phyloP scores from a whole-genome alignment of 2,113 vertebrate species.

The Donacobius atricapilla region DNA sequence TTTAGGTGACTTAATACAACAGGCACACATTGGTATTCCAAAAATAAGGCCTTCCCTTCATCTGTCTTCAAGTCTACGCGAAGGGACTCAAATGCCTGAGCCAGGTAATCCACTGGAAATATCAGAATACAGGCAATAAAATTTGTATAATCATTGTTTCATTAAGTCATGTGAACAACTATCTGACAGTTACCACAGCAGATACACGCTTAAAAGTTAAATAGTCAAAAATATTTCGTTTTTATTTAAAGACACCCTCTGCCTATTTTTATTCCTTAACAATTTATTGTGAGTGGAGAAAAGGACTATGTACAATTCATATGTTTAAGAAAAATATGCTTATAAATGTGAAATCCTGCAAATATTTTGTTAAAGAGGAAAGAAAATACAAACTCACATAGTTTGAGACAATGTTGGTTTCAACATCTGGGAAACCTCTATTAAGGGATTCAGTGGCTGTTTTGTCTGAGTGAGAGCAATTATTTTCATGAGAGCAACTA shows the following conservation, averaged over 20 bases:
- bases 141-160: neutral
- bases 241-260: neutral
- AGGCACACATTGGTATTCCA: slow-evolving; percentile 79
- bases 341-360: neutral
- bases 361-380: neutral
- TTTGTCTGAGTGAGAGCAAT: neutral
- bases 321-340: neutral
- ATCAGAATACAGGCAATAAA: slow-evolving; percentile 1
- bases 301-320: neutral
- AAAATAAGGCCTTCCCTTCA: slow-evolving; percentile 82
- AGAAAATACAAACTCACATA: neutral
- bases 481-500: neutral
- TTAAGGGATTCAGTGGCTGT: neutral
- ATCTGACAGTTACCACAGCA: neutral
- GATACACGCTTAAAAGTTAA: neutral
- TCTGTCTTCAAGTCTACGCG: slow-evolving; percentile 78
- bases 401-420: neutral
- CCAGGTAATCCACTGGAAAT: slow-evolving; percentile 82
- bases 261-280: neutral
- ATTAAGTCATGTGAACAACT: neutral
- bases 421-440: neutral
- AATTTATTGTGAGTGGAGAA: neutral
- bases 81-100: slow-evolving; percentile 80
- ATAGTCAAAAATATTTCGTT: neutral
- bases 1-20: slow-evolving; percentile 76